phyloP scores from a whole-genome alignment of 1,140 invertebrate genomes.

The Neocloeon triangulifer region DNA sequence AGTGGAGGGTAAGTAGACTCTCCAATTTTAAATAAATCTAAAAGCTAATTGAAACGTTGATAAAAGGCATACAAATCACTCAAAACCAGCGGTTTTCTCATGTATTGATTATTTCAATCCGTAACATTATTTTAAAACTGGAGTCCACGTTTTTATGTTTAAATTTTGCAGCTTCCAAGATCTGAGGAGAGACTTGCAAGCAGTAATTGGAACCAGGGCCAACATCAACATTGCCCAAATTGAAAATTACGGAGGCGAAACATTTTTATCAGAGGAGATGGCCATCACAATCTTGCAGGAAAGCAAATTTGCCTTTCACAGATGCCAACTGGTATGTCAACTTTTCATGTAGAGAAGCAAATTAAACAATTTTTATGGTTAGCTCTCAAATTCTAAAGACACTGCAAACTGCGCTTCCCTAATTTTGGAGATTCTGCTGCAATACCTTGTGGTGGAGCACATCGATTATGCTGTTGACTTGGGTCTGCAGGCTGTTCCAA shows the following conservation, averaged over 20 bases:
- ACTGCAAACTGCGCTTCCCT: conserved; percentile 55
- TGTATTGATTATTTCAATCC: conserved; percentile 2
- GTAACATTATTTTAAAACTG: background rate
- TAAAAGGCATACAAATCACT: no score
- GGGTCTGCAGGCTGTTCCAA: conserved; percentile 73
- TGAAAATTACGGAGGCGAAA: conserved; percentile 92
- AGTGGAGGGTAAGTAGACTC: conserved; percentile 29
- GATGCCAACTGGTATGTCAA: conserved; percentile 52
- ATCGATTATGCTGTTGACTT: conserved; percentile 91
- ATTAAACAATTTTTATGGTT: conserved; percentile 15
- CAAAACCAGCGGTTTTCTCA: conserved; percentile 4
- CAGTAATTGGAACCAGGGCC: conserved; percentile 69
- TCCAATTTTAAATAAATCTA: no score
- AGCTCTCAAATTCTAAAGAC: conserved; percentile 63
- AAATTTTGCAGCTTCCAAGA: conserved; percentile 58
- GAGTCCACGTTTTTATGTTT: conserved; percentile 4
- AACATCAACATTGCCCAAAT: conserved; percentile 85
- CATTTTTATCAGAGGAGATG: conserved; percentile 91
- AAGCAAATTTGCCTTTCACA: conserved; percentile 69
- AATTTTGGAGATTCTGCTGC: conserved; percentile 69
- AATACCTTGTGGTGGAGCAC: conserved; percentile 75
- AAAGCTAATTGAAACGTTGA: no score
- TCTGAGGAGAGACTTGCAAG: conserved; percentile 76
- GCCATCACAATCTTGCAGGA: conserved; percentile 82
- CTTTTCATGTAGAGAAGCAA: conserved; percentile 6